Evolutionary conservation across 2,888 invertebrate genomes (phyloP).

Genomic region (Drosophila nr. perissopoda): DNA sequence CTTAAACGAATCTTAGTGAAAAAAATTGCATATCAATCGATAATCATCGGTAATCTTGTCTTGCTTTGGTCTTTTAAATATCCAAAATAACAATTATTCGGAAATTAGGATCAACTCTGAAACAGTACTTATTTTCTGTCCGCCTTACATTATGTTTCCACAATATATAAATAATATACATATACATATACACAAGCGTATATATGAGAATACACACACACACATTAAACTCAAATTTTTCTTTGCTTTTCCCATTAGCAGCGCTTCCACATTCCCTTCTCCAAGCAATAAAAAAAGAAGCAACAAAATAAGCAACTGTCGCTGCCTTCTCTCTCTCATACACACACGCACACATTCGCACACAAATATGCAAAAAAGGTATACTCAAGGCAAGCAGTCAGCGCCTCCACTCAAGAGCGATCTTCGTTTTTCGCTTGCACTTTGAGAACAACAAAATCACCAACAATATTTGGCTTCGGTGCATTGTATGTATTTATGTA

Average conservation of each 20-base stretch:
- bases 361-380: slow-evolving; percentile 30
- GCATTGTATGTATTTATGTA: slow-evolving; percentile 38
- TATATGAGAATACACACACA: slow-evolving; percentile 9
- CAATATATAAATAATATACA: neutral
- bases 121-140: neutral
- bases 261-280: slow-evolving; percentile 44
- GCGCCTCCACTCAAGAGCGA: slow-evolving; percentile 52
- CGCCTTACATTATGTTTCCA: neutral
- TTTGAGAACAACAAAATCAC: slow-evolving; percentile 36
- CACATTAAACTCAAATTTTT: slow-evolving; percentile 44
- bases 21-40: neutral
- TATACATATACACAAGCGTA: slow-evolving; percentile 7
- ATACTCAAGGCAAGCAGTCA: slow-evolving; percentile 34
- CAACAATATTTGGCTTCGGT: slow-evolving; percentile 62
- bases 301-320: slow-evolving; percentile 59
- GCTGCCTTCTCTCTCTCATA: slow-evolving; percentile 39
- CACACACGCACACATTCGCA: slow-evolving; percentile 11
- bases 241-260: slow-evolving; percentile 74
- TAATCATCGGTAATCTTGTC: neutral
- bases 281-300: slow-evolving; percentile 41
- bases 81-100: neutral
- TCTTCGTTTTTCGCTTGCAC: slow-evolving; percentile 71
- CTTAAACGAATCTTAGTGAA: neutral
- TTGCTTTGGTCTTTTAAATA: neutral
- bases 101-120: neutral